Conservation (phyloP, 2,113 vertebrate species). For the Todiramphus saurophagus region DNA sequence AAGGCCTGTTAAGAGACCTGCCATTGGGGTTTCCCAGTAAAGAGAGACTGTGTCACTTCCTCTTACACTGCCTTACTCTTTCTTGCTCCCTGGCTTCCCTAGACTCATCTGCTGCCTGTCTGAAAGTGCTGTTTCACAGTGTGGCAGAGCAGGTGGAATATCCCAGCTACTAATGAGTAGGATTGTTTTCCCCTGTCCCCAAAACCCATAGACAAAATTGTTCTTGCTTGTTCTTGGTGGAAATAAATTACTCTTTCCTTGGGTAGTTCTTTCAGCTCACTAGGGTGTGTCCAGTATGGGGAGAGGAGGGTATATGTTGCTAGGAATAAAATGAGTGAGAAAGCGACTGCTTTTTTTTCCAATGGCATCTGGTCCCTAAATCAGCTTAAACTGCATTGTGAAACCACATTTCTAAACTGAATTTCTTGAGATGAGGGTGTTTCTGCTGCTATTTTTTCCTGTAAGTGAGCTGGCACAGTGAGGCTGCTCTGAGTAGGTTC, state of each 20-base stretch:
- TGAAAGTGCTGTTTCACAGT: not conserved
- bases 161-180: not conserved
- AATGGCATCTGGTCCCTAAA: not conserved
- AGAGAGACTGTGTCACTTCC: not conserved
- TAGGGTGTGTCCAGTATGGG: not conserved
- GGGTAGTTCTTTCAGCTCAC: not conserved
- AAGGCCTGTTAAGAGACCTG: not conserved
- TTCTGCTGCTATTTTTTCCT: not conserved
- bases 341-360: not conserved
- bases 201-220: not conserved
- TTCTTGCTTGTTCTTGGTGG: not conserved
- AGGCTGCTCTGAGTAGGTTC: not conserved
- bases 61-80: not conserved
- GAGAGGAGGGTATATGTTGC: not conserved
- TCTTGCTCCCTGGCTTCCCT: not conserved
- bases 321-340: not conserved
- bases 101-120: not conserved
- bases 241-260: not conserved
- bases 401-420: not conserved
- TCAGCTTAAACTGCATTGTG: not conserved
- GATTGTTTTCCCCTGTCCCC: not conserved
- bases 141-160: not conserved
- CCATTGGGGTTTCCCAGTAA: not conserved
- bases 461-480: not conserved
- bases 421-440: not conserved